Evolutionary conservation across 2,113 vertebrate genomes (phyloP).

Genomic region (Microtus pennsylvanicus): DNA sequence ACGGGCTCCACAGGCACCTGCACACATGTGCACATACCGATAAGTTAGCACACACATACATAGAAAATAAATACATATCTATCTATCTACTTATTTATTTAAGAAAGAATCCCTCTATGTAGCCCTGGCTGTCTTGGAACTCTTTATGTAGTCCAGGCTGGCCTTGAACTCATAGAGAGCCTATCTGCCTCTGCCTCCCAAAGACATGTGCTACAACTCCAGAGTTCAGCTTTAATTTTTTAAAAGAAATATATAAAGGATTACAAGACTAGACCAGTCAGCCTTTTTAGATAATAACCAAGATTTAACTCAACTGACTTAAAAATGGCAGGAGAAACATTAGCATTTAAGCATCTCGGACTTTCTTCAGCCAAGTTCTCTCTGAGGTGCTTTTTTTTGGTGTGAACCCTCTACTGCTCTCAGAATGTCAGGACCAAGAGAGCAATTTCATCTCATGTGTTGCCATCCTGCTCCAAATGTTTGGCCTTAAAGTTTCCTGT

Average conservation of each 20-base stretch:
- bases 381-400: not conserved
- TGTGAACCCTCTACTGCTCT: not conserved
- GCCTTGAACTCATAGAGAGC: not conserved
- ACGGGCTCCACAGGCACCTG: not conserved
- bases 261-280: not conserved
- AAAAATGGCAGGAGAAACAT: not conserved
- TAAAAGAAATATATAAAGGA: not conserved
- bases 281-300: not conserved
- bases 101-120: not conserved
- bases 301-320: not conserved
- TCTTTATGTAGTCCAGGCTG: not conserved
- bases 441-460: not conserved
- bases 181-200: not conserved
- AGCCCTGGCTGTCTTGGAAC: not conserved
- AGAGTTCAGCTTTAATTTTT: not conserved
- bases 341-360: not conserved
- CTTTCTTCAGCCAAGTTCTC: not conserved
- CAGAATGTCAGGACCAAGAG: constrained; percentile 9
- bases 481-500: constrained; percentile 45
- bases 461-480: constrained; percentile 26
- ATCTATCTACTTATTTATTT: not conserved
- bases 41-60: not conserved
- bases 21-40: not conserved
- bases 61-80: not conserved
- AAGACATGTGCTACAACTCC: not conserved